These are phyloP conservation scores for Chaetorhynchus papuensis DNA, from an alignment of 2,113 vertebrate species.

Conservation along the genomic window DNA sequence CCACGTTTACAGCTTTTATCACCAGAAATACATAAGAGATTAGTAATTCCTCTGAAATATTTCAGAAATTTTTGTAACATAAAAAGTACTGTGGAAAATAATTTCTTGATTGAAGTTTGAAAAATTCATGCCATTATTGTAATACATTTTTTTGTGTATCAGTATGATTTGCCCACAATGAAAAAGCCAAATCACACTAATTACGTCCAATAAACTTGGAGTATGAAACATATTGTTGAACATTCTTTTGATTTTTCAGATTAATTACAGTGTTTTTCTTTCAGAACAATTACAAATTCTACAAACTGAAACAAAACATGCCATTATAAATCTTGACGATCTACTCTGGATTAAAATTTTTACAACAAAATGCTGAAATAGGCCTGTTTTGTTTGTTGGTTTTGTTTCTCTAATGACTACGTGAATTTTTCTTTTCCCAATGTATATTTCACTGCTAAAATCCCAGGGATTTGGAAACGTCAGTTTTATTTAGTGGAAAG, in stretches of 20 bases:
- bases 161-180: background rate
- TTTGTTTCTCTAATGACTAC: background rate
- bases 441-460: background rate
- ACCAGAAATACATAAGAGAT: background rate
- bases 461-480: background rate
- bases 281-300: background rate
- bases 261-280: background rate
- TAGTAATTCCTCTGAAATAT: background rate
- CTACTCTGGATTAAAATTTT: background rate
- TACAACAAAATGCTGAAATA: background rate
- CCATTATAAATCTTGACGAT: background rate
- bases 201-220: background rate
- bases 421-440: background rate
- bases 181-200: background rate
- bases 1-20: background rate
- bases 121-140: background rate
- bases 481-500: background rate
- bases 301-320: background rate
- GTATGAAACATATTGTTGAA: background rate
- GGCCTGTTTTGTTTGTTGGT: accelerated
- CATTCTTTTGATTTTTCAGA: background rate
- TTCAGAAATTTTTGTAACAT: background rate
- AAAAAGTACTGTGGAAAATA: background rate
- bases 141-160: background rate
- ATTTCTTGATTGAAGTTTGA: background rate